Percentiles rank a stretch among this genome's conserved stretches.
phyloP scores from a whole-genome alignment of 1,140 invertebrate genomes.

The Oscheius sp. region DNA sequence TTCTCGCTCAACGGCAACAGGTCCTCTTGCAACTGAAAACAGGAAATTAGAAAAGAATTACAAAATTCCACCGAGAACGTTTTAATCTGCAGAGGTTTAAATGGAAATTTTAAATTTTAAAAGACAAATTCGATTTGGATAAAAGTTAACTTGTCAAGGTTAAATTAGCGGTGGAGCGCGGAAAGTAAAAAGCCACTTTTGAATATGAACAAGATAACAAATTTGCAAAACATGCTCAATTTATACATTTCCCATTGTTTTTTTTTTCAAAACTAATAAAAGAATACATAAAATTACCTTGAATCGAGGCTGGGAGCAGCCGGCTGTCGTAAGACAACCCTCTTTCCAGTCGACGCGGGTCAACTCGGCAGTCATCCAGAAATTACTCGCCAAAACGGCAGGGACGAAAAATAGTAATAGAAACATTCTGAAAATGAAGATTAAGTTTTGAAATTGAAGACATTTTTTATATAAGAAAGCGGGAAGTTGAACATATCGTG shows the following conservation, averaged over 20 bases:
- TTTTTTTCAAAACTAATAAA: too few relatives aligned
- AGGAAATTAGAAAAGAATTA: background rate
- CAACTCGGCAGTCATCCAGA: constrained; percentile 41
- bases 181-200: constrained; percentile 17
- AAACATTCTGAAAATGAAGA: background rate
- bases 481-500: background rate
- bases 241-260: background rate
- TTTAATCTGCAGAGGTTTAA: too few relatives aligned
- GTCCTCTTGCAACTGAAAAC: constrained; percentile 30
- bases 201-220: too few relatives aligned
- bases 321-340: constrained; percentile 38
- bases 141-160: too few relatives aligned
- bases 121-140: too few relatives aligned
- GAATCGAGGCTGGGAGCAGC: constrained; percentile 32
- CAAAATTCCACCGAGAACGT: too few relatives aligned
- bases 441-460: background rate
- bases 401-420: background rate
- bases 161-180: background rate
- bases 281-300: constrained; percentile 28
- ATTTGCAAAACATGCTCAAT: constrained; percentile 7
- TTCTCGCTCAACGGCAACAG: constrained; percentile 33
- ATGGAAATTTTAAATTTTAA: too few relatives aligned
- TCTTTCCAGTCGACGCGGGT: constrained; percentile 33
- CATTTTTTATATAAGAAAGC: background rate
- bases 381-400: background rate